Evolutionary conservation across 2,888 invertebrate genomes (phyloP).

Genomic region (Dione vanillae): DNA sequence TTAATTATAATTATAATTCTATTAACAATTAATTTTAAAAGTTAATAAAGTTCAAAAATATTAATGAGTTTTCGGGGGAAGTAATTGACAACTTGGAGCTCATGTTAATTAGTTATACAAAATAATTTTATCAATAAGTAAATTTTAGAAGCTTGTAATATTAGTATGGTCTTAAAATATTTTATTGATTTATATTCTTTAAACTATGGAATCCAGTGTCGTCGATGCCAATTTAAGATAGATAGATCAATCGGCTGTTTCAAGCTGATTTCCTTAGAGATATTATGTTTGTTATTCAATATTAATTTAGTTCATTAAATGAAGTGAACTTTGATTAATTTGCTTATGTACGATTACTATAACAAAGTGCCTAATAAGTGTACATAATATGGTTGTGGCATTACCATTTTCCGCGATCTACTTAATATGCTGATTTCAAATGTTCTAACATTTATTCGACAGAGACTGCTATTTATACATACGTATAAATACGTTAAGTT

Average conservation of each 20-base stretch:
- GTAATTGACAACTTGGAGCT: constrained; percentile 11
- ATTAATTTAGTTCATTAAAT: too few species aligned
- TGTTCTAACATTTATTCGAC: background rate
- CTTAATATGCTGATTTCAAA: background rate
- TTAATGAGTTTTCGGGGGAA: constrained; percentile 18
- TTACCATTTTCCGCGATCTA: background rate
- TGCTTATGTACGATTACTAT: too few species aligned
- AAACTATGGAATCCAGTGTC: too few species aligned
- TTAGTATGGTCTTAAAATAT: background rate
- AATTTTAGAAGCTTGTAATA: background rate
- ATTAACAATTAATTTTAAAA: background rate
- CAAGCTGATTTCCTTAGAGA: too few species aligned
- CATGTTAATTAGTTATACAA: background rate
- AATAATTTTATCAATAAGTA: constrained; percentile 6
- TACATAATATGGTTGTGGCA: background rate
- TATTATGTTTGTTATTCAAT: too few species aligned
- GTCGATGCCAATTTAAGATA: too few species aligned
- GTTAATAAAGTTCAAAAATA: constrained; percentile 17
- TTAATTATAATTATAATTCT: background rate
- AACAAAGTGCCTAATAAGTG: too few species aligned
- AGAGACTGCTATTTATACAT: background rate
- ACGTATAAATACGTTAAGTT: background rate
- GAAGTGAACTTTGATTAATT: too few species aligned
- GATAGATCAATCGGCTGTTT: too few species aligned
- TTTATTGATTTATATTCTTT: background rate